Conservation (phyloP, 2,888 invertebrate genomes). For the Cyclophora albipunctata region DNA sequence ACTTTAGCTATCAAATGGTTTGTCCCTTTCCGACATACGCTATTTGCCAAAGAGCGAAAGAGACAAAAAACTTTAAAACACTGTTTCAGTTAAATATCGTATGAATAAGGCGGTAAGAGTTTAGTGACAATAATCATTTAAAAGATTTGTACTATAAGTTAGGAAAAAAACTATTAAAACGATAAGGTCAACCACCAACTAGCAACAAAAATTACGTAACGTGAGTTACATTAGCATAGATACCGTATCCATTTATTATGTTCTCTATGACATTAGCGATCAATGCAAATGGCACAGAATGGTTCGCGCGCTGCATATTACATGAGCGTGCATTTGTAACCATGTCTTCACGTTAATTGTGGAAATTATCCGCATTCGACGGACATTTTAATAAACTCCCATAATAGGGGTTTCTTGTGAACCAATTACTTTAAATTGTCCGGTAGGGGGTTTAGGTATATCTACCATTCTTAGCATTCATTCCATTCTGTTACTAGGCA, state of each 20-base stretch:
- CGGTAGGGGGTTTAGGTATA: not conserved
- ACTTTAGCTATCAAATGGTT: no score
- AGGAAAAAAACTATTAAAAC: no score
- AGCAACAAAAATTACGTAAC: not conserved
- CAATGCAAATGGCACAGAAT: conserved; percentile 29
- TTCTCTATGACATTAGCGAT: conserved; percentile 15
- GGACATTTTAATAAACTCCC: conserved; percentile 37
- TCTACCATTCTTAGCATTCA: not conserved
- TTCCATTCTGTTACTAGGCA: no score
- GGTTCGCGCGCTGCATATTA: conserved; percentile 42
- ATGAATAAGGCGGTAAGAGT: no score
- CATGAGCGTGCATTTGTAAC: conserved; percentile 51
- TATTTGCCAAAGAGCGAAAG: no score
- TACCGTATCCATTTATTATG: conserved; percentile 17
- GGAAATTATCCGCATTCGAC: conserved; percentile 43
- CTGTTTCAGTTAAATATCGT: no score
- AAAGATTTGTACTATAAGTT: no score
- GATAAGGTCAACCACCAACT: no score
- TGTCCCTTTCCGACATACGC: no score
- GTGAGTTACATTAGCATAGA: conserved; percentile 4
- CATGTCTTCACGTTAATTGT: conserved; percentile 50
- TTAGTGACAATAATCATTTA: no score
- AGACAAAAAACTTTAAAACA: no score
- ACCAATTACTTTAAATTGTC: conserved; percentile 8
- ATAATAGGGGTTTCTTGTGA: conserved; percentile 1